Evolutionary conservation across 2,888 invertebrate species (phyloP).

Genomic region (Caenorhabditis zanzibari): DNA sequence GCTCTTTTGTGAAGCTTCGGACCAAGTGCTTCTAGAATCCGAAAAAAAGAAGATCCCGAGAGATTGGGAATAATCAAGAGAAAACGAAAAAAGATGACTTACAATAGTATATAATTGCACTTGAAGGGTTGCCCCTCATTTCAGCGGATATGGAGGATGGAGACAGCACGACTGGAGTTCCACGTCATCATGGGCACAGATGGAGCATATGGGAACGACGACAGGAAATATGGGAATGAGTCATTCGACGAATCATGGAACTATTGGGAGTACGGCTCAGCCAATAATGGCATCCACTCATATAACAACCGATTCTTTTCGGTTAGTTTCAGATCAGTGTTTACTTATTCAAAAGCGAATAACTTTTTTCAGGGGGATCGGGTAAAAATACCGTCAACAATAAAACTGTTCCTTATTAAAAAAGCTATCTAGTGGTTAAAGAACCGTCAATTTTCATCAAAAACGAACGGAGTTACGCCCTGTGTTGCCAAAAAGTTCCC

Average conservation of each 20-base stretch:
- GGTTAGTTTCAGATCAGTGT: constrained; percentile 13
- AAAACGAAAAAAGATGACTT: constrained; percentile 37
- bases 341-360: too few species aligned
- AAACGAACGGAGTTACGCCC: too few species aligned
- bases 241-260: constrained; percentile 7
- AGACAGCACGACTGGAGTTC: constrained; percentile 41
- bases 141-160: constrained; percentile 33
- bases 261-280: constrained; percentile 1
- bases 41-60: constrained; percentile 25
- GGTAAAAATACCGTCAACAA: too few species aligned
- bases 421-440: too few species aligned
- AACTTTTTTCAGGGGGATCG: too few species aligned
- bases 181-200: constrained; percentile 47
- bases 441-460: too few species aligned
- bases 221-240: background rate
- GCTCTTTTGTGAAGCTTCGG: constrained; percentile 56
- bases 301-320: constrained; percentile 5
- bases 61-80: constrained; percentile 2
- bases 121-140: constrained; percentile 59
- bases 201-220: constrained; percentile 29
- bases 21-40: constrained; percentile 52
- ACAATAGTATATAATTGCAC: constrained; percentile 58
- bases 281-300: constrained; percentile 20
- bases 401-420: too few species aligned
- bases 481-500: too few species aligned